Percentiles rank a stretch among this genome's conserved stretches.
phyloP scores from a whole-genome alignment of 2,113 vertebrate species.

The Falcunculus frontatus region DNA sequence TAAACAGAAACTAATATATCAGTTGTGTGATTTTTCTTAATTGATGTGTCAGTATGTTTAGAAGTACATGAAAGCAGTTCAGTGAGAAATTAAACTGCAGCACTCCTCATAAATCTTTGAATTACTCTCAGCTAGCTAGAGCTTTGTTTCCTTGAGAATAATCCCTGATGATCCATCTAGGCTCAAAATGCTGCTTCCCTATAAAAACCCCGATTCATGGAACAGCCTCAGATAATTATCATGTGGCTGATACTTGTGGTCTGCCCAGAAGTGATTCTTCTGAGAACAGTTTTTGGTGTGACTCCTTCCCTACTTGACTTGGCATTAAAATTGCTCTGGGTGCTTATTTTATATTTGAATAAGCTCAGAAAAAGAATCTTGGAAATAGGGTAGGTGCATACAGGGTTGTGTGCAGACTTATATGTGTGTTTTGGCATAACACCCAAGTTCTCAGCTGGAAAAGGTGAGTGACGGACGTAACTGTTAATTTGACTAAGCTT shows the following conservation, averaged over 20 bases:
- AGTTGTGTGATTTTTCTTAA: neutral
- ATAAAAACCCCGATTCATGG: neutral
- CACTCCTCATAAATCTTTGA: neutral
- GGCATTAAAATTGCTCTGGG: neutral
- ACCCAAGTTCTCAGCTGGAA: neutral
- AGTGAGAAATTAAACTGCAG: neutral
- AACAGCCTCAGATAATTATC: neutral
- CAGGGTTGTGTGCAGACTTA: neutral
- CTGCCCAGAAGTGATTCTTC: neutral
- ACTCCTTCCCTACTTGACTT: neutral
- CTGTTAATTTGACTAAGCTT: neutral
- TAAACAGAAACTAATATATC: neutral
- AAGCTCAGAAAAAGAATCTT: neutral
- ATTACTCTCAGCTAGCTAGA: neutral
- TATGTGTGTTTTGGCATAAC: neutral
- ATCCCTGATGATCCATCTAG: neutral
- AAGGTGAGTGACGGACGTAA: neutral
- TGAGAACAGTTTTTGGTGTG: neutral
- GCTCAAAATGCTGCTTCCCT: neutral
- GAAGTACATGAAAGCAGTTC: neutral
- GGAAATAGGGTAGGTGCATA: neutral
- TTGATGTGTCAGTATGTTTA: neutral
- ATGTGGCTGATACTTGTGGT: neutral
- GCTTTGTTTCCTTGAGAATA: neutral
- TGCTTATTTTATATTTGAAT: neutral